Percentiles rank a stretch among this genome's conserved stretches.
Conservation (phyloP, 2,797 vertebrate species). For the Leucoraja ocellata region DNA sequence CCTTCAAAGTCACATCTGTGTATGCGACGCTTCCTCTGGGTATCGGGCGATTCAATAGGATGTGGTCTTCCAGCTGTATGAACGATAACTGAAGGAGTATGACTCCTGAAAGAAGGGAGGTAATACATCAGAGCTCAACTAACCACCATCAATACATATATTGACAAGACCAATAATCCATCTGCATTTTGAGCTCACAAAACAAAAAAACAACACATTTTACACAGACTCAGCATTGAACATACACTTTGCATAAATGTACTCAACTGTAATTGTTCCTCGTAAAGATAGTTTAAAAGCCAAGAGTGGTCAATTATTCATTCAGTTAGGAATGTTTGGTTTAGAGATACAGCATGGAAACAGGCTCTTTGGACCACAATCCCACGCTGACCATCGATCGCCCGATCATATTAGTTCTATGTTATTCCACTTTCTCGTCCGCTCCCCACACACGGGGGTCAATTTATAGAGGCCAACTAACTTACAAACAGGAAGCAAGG, state of each 20-base stretch:
- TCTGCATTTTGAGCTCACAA: background rate
- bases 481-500: too few relatives aligned
- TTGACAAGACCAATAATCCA: background rate
- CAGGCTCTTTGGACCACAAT: too few relatives aligned
- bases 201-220: background rate
- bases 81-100: constrained; percentile 83
- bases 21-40: constrained; percentile 84
- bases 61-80: constrained; percentile 75
- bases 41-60: constrained; percentile 83
- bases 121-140: background rate
- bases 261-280: background rate
- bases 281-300: background rate
- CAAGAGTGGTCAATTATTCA: background rate
- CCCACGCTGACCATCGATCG: too few relatives aligned
- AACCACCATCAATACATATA: background rate
- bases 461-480: too few relatives aligned
- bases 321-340: background rate
- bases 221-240: background rate
- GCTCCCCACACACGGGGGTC: too few relatives aligned
- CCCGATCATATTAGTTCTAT: too few relatives aligned
- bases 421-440: too few relatives aligned
- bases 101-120: constrained; percentile 60
- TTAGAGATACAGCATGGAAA: too few relatives aligned
- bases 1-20: constrained; percentile 89
- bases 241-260: background rate